Evolutionary conservation across 1,140 invertebrate genomes (phyloP).

Genomic region (Bombus haemorrhoidalis): DNA sequence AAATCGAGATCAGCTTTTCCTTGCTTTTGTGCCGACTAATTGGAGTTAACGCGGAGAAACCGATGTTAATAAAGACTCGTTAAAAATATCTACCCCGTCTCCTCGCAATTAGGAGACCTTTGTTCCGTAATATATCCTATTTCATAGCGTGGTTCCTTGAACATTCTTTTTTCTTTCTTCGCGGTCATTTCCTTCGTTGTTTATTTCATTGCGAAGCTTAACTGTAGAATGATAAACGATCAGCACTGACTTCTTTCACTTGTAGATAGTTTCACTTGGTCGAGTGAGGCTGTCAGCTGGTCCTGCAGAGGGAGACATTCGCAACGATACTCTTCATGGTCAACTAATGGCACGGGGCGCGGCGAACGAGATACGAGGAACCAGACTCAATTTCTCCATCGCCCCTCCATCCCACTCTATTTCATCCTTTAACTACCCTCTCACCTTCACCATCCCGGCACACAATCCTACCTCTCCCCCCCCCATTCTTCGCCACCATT

Average conservation of each 20-base stretch:
- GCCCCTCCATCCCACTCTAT: neutral
- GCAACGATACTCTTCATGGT: slow-evolving; percentile 1
- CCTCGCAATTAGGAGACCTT: neutral
- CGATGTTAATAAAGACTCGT: slow-evolving; percentile 11
- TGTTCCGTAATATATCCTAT: neutral
- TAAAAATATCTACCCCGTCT: neutral
- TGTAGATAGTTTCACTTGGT: neutral
- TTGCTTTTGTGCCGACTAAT: neutral
- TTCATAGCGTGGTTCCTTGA: neutral
- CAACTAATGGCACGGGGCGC: slow-evolving; percentile 10
- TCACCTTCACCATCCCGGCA: slow-evolving; percentile 26
- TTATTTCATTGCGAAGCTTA: neutral
- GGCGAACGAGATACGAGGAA: neutral
- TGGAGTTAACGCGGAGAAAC: neutral
- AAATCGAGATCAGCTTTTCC: neutral
- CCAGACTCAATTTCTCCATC: neutral
- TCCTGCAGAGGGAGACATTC: neutral
- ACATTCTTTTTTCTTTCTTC: neutral
- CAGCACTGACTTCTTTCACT: neutral
- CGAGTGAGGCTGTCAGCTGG: slow-evolving; percentile 21
- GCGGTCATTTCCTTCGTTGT: neutral
- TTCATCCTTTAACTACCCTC: slow-evolving; percentile 38
- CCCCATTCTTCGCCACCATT: neutral
- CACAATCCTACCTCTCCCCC: neutral
- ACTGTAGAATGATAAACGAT: neutral